Conservation (phyloP, 2,888 invertebrate genomes). For the Trichogramma dendrolimi region DNA sequence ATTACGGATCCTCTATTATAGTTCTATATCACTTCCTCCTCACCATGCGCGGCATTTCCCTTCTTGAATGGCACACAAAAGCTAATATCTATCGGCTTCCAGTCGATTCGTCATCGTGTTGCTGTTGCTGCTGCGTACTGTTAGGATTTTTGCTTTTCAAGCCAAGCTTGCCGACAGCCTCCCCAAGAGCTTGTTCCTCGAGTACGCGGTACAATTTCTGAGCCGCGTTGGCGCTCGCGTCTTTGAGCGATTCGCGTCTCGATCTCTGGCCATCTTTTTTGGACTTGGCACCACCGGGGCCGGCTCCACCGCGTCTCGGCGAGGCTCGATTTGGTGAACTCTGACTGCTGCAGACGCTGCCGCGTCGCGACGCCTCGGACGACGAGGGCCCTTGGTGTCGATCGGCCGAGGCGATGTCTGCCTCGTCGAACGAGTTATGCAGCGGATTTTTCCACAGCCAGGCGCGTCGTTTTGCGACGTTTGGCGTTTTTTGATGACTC, state of each 20-base stretch:
- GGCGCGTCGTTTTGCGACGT: conserved; percentile 39
- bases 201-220: conserved; percentile 49
- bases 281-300: conserved; percentile 27
- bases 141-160: conserved; percentile 7
- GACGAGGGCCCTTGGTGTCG: conserved; percentile 35
- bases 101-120: neutral
- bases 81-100: too few relatives aligned
- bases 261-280: conserved; percentile 7
- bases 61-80: too few relatives aligned
- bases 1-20: too few relatives aligned
- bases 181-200: conserved; percentile 49
- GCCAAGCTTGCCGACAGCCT: conserved; percentile 27
- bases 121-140: conserved; percentile 7
- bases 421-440: conserved; percentile 42
- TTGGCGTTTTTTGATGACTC: conserved; percentile 10
- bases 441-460: conserved; percentile 46
- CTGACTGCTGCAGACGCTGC: conserved; percentile 42
- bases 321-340: conserved; percentile 44
- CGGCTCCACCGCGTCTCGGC: conserved; percentile 34
- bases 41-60: too few relatives aligned
- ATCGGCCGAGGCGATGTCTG: conserved; percentile 34
- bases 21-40: too few relatives aligned
- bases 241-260: conserved; percentile 15
- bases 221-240: conserved; percentile 39
- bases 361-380: conserved; percentile 43